Conservation (phyloP, 2,797 vertebrate genomes). For the Sebastiscus tertius region DNA sequence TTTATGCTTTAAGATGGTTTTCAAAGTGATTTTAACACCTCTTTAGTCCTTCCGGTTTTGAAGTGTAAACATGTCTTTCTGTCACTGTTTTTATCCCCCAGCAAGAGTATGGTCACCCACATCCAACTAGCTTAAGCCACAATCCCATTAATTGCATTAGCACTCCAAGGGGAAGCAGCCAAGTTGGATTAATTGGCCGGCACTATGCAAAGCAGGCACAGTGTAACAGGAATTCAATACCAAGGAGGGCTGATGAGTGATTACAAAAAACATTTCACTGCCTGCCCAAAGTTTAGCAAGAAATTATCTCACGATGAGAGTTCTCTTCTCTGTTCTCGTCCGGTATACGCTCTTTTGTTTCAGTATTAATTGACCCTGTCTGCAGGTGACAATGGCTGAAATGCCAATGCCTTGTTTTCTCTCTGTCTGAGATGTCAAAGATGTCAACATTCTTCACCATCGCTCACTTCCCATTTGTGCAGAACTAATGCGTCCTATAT, state of each 20-base stretch:
- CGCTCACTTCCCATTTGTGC: slow-evolving; percentile 71
- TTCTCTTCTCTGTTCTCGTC: slow-evolving; percentile 10
- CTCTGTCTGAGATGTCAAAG: slow-evolving; percentile 62
- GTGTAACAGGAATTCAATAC: slow-evolving; percentile 80
- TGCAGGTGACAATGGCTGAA: slow-evolving; percentile 34
- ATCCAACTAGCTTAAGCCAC: slow-evolving; percentile 69
- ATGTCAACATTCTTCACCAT: slow-evolving; percentile 58
- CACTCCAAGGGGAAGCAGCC: slow-evolving; percentile 70
- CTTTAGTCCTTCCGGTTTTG: slow-evolving; percentile 37
- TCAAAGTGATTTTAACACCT: slow-evolving; percentile 44
- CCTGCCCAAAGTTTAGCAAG: slow-evolving; percentile 63
- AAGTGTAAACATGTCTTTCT: slow-evolving; percentile 52
- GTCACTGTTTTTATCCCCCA: slow-evolving; percentile 39
- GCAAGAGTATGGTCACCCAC: slow-evolving; percentile 55
- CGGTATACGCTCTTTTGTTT: slow-evolving; percentile 30
- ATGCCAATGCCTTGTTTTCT: slow-evolving; percentile 60
- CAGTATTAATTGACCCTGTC: slow-evolving; percentile 27
- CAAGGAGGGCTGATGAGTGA: slow-evolving; percentile 77
- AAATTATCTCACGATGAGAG: slow-evolving; percentile 51
- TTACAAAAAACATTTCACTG: slow-evolving; percentile 78
- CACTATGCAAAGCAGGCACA: slow-evolving; percentile 80
- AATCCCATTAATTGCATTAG: slow-evolving; percentile 83
- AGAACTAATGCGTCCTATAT: slow-evolving; percentile 62
- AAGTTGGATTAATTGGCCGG: slow-evolving; percentile 82
- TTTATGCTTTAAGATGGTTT: slow-evolving; percentile 37